Conservation (phyloP, 2,797 vertebrate genomes). For the Darevskia nairensis region DNA sequence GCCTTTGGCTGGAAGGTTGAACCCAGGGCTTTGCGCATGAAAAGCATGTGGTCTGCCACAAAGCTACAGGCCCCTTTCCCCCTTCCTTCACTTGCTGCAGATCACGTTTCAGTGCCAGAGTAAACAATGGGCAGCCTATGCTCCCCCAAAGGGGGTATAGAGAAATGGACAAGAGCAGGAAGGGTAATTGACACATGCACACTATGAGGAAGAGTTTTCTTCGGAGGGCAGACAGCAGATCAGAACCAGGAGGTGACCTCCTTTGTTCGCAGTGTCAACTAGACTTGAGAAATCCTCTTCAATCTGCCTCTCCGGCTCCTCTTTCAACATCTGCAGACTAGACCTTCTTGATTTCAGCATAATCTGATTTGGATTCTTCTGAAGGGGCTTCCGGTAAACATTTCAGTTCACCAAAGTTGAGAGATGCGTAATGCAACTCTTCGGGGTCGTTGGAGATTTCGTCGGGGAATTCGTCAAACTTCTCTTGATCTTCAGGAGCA, state of each 20-base stretch:
- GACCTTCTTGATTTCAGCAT: conserved; percentile 2
- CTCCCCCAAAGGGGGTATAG: neutral
- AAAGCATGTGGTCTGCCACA: neutral
- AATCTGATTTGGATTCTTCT: neutral
- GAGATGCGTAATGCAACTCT: neutral
- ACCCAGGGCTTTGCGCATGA: neutral
- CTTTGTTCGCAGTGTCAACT: neutral
- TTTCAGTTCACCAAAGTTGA: neutral
- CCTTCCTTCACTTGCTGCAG: neutral
- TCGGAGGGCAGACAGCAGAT: neutral
- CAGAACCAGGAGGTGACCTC: neutral
- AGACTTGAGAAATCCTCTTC: too few relatives aligned
- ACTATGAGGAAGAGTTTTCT: neutral
- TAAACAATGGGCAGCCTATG: too few relatives aligned
- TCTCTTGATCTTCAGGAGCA: neutral
- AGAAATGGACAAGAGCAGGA: neutral
- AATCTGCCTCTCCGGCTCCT: fast-evolving
- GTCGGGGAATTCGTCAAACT: neutral
- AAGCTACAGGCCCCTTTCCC: neutral
- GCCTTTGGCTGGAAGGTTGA: neutral
- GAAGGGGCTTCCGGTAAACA: neutral
- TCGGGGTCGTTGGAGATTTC: neutral
- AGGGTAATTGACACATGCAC: neutral
- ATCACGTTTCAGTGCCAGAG: neutral
- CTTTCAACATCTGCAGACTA: neutral